These are phyloP conservation scores for Aphidius ervi DNA, from an alignment of 1,140 invertebrate species.

Conservation along the genomic window DNA sequence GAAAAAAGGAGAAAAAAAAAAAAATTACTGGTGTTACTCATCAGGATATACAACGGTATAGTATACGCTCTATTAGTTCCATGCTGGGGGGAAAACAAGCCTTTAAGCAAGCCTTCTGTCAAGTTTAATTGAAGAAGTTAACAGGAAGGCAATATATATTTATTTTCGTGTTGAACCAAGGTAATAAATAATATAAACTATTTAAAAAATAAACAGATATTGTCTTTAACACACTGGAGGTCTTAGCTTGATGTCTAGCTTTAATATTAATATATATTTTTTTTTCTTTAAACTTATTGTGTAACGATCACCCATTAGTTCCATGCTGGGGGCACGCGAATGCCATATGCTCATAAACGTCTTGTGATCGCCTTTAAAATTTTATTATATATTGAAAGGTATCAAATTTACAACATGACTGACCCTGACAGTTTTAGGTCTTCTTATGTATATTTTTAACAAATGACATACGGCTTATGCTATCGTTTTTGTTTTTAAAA, in stretches of 20 bases:
- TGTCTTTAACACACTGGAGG: too few species aligned
- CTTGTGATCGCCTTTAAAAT: constrained; percentile 27
- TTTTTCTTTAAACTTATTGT: constrained; percentile 10
- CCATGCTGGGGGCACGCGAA: constrained; percentile 47
- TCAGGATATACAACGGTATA: constrained; percentile 14
- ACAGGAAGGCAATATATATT: too few species aligned
- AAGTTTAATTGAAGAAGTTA: constrained; percentile 20
- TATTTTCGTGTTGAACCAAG: too few species aligned
- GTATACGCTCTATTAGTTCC: constrained; percentile 16
- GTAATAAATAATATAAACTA: too few species aligned
- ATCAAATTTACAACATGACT: constrained; percentile 32
- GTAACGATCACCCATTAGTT: constrained; percentile 47
- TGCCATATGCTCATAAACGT: constrained; percentile 41
- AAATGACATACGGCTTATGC: constrained; percentile 29
- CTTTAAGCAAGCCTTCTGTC: constrained; percentile 13
- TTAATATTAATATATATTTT: constrained; percentile 21
- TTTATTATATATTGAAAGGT: constrained; percentile 39
- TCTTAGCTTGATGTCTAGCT: not conserved
- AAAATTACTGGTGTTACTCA: not conserved
- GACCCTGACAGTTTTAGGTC: constrained; percentile 27
- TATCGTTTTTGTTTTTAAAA: not conserved
- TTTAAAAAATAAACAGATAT: too few species aligned
- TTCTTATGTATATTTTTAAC: constrained; percentile 24
- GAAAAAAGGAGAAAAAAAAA: too few species aligned
- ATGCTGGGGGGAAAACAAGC: constrained; percentile 3